Evolutionary conservation across 2,113 vertebrate species (phyloP).

Genomic region (Callaeas wilsoni): DNA sequence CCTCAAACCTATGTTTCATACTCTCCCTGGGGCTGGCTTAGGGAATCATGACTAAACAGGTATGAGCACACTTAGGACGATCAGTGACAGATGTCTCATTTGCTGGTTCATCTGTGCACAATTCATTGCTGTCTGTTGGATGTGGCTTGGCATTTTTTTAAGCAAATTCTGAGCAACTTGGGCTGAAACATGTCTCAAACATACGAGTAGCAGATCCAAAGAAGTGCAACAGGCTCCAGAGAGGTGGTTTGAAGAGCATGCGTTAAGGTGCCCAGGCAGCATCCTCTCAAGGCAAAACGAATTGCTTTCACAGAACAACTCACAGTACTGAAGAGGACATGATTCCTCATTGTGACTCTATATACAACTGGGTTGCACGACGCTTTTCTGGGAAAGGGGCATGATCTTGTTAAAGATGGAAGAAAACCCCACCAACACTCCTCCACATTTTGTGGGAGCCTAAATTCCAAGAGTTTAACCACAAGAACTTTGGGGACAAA

Average conservation of each 20-base stretch:
- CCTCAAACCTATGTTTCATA: not conserved
- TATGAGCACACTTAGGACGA: not conserved
- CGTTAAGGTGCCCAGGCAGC: not conserved
- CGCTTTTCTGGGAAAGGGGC: not conserved
- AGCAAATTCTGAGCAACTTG: not conserved
- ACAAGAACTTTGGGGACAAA: not conserved
- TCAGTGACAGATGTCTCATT: not conserved
- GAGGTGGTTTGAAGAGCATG: not conserved
- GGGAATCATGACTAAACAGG: not conserved
- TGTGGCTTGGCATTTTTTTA: not conserved
- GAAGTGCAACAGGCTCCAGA: not conserved
- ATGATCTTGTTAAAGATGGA: not conserved
- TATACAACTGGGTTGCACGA: not conserved
- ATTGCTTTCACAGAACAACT: not conserved
- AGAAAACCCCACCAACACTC: not conserved
- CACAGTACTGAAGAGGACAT: not conserved
- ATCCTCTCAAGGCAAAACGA: not conserved
- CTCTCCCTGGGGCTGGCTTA: not conserved
- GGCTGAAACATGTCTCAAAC: not conserved
- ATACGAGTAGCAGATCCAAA: fast-evolving
- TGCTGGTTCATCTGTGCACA: not conserved
- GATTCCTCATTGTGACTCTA: not conserved
- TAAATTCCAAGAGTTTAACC: not conserved
- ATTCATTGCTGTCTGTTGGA: not conserved
- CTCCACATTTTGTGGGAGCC: not conserved